These are phyloP conservation scores for Dichetophora obliterata DNA, from an alignment of 2,888 invertebrate genomes.

Conservation along the genomic window DNA sequence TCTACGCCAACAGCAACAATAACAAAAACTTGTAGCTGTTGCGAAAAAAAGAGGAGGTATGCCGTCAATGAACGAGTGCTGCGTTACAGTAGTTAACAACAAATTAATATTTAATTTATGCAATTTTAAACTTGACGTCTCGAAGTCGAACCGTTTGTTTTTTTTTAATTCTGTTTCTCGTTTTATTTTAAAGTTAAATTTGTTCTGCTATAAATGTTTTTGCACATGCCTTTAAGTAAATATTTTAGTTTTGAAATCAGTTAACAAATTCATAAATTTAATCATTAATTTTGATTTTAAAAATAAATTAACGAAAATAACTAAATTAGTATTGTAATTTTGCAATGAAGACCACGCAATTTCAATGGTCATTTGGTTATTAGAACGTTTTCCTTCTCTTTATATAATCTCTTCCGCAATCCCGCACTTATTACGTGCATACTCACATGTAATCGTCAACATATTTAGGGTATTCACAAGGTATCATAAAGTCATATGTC, in stretches of 20 bases:
- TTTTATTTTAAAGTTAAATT: too few relatives aligned
- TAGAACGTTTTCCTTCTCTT: too few relatives aligned
- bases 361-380: too few relatives aligned
- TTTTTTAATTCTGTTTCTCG: background rate
- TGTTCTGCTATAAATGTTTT: background rate
- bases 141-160: background rate
- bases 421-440: too few relatives aligned
- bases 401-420: too few relatives aligned
- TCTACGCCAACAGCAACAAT: background rate
- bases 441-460: too few relatives aligned
- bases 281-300: background rate
- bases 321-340: background rate
- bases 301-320: background rate
- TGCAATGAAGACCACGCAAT: too few relatives aligned
- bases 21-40: background rate
- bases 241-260: conserved; percentile 4
- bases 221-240: conserved; percentile 14
- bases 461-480: too few relatives aligned
- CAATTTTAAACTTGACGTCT: conserved; percentile 5
- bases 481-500: too few relatives aligned
- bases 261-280: background rate
- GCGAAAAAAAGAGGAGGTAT: background rate
- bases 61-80: conserved; percentile 11
- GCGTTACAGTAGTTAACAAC: conserved; percentile 12
- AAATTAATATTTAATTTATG: conserved; percentile 32